These are phyloP conservation scores for Acrocephalus kingi DNA, from an alignment of 2,113 vertebrate species.

Conservation along the genomic window DNA sequence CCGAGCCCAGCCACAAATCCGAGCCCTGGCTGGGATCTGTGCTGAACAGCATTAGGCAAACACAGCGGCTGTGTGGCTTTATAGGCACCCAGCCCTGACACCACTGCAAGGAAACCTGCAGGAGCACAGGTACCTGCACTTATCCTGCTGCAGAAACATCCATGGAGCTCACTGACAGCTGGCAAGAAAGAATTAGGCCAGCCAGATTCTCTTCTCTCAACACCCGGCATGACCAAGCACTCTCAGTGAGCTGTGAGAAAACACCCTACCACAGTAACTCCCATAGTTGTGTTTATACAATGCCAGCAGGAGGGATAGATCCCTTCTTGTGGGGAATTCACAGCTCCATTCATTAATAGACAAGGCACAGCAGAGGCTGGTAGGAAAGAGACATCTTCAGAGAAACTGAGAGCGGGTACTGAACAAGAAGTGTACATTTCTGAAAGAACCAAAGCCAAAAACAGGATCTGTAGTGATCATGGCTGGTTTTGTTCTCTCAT, in stretches of 20 bases:
- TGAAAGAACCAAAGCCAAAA: neutral
- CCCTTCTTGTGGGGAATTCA: neutral
- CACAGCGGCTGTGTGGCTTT: neutral
- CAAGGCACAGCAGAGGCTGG: neutral
- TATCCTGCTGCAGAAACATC: neutral
- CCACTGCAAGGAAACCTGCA: neutral
- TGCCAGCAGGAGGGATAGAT: neutral
- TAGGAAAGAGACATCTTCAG: neutral
- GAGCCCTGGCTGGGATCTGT: neutral
- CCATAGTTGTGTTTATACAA: neutral
- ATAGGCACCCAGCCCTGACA: fast-evolving
- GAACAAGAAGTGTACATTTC: neutral
- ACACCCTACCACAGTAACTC: neutral
- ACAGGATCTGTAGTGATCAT: neutral
- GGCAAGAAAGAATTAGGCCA: neutral
- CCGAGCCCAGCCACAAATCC: neutral
- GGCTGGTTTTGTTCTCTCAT: neutral
- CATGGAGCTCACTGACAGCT: neutral
- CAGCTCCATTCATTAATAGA: neutral
- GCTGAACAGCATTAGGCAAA: neutral
- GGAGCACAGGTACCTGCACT: neutral
- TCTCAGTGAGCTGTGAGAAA: neutral
- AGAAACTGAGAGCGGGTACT: neutral
- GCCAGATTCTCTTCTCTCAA: neutral
- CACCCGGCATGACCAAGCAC: neutral